Evolutionary conservation across 64 coral and sea anemone species (phyloP).

Genomic region (Pocillopora verrucosa): DNA sequence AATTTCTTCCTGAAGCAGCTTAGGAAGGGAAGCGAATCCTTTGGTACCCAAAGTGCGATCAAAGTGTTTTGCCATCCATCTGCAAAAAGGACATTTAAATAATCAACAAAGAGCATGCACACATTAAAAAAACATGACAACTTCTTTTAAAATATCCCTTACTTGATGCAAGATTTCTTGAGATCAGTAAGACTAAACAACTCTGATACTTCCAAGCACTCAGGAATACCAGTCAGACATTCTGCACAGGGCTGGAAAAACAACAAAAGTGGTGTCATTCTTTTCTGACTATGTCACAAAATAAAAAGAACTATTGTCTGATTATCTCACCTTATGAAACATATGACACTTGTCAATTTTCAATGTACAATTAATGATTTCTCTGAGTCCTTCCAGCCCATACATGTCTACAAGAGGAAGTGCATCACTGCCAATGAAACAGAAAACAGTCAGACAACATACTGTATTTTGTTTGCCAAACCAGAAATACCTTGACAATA

Average conservation of each 20-base stretch:
- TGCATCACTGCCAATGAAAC: constrained; percentile 58
- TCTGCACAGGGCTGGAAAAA: constrained; percentile 57
- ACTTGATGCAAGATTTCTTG: constrained; percentile 48
- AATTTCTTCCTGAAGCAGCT: constrained; percentile 40
- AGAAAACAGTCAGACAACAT: neutral
- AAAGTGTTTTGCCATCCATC: constrained; percentile 62
- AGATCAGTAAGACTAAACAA: constrained; percentile 56
- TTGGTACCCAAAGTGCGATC: constrained; percentile 40
- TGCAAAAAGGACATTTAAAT: neutral
- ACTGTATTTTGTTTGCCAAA: neutral
- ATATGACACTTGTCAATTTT: constrained; percentile 84
- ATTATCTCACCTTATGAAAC: constrained; percentile 80
- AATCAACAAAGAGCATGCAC: neutral
- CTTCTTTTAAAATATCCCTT: neutral
- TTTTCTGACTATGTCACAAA: neutral
- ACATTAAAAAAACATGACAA: neutral
- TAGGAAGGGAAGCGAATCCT: constrained; percentile 32
- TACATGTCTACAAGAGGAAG: constrained; percentile 83
- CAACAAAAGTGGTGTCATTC: no score
- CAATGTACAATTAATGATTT: constrained; percentile 54
- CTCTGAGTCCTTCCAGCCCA: constrained; percentile 72
- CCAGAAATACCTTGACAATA: no score
- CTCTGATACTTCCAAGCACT: constrained; percentile 58
- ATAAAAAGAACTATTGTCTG: neutral
- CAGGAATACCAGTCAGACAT: constrained; percentile 37